A percentile compares a stretch with the other conserved stretches of the same genome.
phyloP scores from a whole-genome alignment of 2,797 vertebrate species.

The Artibeus jamaicensis region DNA sequence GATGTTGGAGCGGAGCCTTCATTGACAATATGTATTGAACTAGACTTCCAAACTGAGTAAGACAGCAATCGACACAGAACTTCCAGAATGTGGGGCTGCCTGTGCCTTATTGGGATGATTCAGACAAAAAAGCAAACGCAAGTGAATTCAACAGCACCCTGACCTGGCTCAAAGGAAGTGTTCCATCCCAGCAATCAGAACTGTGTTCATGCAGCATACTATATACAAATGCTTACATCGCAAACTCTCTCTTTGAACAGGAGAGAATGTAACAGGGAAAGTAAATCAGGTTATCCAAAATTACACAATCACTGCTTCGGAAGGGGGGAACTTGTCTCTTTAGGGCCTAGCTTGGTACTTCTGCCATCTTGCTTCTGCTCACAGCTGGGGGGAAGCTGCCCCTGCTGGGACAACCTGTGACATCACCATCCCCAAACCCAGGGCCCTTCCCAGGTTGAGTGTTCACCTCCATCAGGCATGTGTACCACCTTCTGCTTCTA shows the following conservation, averaged over 20 bases:
- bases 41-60: neutral
- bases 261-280: neutral
- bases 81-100: neutral
- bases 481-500: neutral
- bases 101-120: constrained; percentile 8
- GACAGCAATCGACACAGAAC: neutral
- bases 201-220: neutral
- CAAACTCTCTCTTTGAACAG: neutral
- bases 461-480: too few species aligned
- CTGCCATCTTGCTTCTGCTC: neutral
- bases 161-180: neutral
- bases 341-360: neutral
- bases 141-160: neutral
- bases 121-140: neutral
- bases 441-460: too few species aligned
- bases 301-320: neutral
- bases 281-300: neutral
- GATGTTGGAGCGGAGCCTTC: neutral
- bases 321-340: neutral
- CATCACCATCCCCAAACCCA: neutral
- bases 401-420: neutral
- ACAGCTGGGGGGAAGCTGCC: neutral
- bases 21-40: neutral
- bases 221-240: neutral
- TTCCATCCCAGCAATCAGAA: neutral